A percentile compares a stretch with the other conserved stretches of the same genome.
Conservation (phyloP, 2,113 vertebrate genomes). For the Erythrocebus patas region DNA sequence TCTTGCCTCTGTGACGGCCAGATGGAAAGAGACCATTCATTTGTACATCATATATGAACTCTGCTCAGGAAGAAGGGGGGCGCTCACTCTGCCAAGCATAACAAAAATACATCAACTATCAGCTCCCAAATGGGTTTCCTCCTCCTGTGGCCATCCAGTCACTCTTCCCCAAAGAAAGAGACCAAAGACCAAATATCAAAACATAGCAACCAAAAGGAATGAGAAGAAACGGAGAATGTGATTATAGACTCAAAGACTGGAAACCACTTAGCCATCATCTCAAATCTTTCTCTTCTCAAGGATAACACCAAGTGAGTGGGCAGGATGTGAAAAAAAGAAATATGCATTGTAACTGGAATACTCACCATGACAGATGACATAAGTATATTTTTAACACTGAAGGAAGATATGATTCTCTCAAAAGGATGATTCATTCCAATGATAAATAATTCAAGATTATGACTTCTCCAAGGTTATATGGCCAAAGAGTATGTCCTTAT, state of each 20-base stretch:
- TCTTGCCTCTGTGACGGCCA: neutral
- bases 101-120: neutral
- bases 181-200: neutral
- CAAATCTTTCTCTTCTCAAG: neutral
- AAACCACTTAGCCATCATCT: neutral
- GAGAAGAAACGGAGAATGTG: neutral
- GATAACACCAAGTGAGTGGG: neutral
- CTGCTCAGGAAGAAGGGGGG: neutral
- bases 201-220: neutral
- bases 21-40: neutral
- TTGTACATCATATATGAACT: neutral
- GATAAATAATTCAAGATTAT: neutral
- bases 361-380: neutral
- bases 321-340: neutral
- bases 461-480: neutral
- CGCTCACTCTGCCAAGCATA: too few species aligned
- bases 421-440: neutral
- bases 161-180: neutral
- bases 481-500: neutral
- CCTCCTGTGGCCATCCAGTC: neutral
- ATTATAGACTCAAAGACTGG: neutral
- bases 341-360: neutral
- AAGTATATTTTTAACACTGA: constrained; percentile 7
- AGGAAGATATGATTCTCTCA: neutral
- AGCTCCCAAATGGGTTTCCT: neutral